Percentiles rank a stretch among this genome's conserved stretches.
These are phyloP conservation scores for Philereme vetulata DNA, from an alignment of 2,888 invertebrate species.

Conservation along the genomic window DNA sequence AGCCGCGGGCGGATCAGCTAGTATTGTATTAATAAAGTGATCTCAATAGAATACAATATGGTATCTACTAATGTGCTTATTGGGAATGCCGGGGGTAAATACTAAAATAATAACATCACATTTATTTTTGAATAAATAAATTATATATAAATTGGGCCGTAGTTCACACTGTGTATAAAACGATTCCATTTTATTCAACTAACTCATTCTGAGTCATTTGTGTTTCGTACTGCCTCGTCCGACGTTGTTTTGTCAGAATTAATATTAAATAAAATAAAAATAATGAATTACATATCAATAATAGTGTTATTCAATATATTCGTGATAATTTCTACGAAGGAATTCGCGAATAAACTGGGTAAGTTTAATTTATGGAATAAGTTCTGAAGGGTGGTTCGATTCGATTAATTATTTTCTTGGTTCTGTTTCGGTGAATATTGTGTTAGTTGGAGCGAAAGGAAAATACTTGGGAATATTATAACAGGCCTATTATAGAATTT, in stretches of 20 bases:
- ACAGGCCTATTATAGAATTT: no score
- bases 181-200: background rate
- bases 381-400: conserved; percentile 12
- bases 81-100: no score
- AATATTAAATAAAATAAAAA: background rate
- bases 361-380: conserved; percentile 26
- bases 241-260: background rate
- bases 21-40: no score
- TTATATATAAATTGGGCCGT: no score
- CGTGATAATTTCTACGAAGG: conserved; percentile 7
- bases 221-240: conserved; percentile 1
- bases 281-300: conserved; percentile 6
- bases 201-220: conserved; percentile 8
- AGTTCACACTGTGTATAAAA: no score
- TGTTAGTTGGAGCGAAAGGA: background rate
- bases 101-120: no score
- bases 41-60: no score
- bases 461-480: no score
- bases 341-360: conserved; percentile 11
- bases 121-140: no score
- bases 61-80: no score
- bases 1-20: no score
- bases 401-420: conserved; percentile 17
- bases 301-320: conserved; percentile 11
- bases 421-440: conserved; percentile 23